Base-by-base conservation (phyloP, 2,797 vertebrate species). In the Rhabdophis nuchalis region DNA sequence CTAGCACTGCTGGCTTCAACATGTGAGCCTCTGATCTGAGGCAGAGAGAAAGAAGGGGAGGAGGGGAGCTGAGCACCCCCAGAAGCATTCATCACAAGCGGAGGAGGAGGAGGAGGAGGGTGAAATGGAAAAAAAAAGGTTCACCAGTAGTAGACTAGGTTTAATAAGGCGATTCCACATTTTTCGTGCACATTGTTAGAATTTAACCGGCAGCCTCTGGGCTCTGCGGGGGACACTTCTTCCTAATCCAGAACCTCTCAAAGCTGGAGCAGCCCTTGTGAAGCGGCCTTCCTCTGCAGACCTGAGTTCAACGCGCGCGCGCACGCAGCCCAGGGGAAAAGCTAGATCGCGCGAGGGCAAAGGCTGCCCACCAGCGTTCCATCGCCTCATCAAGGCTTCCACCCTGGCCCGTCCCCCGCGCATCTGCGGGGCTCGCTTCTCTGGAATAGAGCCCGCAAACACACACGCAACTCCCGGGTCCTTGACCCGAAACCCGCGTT, bases 1-100 rank as follows among this genome's bases (percentile, higher is more conserved):
- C 98, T 97, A 98, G 98, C 98, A 95, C 97, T 98, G 97, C 98
- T 97, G 97, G 98, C 98, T 98, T 97, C 98, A 97, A 98, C 98
- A 98, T 96, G 98, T 97, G 98, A 97, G 97, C 96, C 97, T 97
- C 96, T 97, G 97, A 98, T 98, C 97, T 97, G 94, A 96, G 95
- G 95, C 72, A 41, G 36, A 82, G 36, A 1, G 4, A 82, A 23
- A 77, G 8, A 9, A 3, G 94, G 95, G 86, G 88, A 92, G 95
- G 58, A 20, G 96, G 11, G 27, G 9, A 61, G 94, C 96, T 95
- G 95, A 96, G 96, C 96, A 97, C 97, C 96, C 97, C 95, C 68
- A 97, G 96, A 97, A 97, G 97, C 97, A 96, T 97, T 97, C 96
- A 97, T 96, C 94, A 87, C 90, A 92, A 93, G 41, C 10, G 41